A percentile compares a stretch with the other conserved stretches of the same genome.
phyloP scores from a whole-genome alignment of 2,113 vertebrate species.

The Marmota monax region DNA sequence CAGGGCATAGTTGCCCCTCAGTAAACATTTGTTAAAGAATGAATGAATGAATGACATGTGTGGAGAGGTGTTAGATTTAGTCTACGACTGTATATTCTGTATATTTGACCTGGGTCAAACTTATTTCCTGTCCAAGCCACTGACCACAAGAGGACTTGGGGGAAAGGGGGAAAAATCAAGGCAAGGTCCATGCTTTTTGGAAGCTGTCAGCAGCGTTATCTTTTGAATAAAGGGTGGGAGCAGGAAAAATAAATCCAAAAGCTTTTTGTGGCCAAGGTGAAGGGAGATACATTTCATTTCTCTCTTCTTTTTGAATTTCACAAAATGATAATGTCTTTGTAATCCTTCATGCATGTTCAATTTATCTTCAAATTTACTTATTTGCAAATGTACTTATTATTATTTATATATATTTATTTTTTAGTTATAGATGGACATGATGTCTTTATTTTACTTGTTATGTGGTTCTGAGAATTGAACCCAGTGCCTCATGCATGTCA shows the following conservation, averaged over 20 bases:
- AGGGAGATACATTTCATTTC: constrained; percentile 14
- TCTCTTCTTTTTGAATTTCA: constrained; percentile 18
- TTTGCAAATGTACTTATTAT: constrained; percentile 14
- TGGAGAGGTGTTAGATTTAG: constrained; percentile 5
- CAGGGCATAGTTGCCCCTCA: background rate
- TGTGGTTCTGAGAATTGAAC: no score
- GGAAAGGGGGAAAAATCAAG: background rate
- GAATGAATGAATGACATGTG: background rate
- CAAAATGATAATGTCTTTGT: constrained; percentile 18
- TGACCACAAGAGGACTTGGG: background rate
- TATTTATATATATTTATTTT: background rate
- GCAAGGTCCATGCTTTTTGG: background rate
- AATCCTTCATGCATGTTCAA: constrained; percentile 33
- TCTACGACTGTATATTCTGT: background rate
- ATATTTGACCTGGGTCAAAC: background rate
- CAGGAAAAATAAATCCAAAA: constrained; percentile 49
- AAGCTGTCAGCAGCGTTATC: constrained; percentile 35
- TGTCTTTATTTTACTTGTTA: no score
- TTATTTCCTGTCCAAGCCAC: constrained; percentile 16
- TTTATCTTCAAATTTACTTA: constrained; percentile 49
- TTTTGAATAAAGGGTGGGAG: constrained; percentile 61
- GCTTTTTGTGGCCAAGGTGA: constrained; percentile 15
- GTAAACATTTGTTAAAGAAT: constrained; percentile 1
- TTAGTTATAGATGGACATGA: no score
- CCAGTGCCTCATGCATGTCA: no score